Evolutionary conservation across 2,113 vertebrate species (phyloP).

Genomic region (Oxyura jamaicensis): DNA sequence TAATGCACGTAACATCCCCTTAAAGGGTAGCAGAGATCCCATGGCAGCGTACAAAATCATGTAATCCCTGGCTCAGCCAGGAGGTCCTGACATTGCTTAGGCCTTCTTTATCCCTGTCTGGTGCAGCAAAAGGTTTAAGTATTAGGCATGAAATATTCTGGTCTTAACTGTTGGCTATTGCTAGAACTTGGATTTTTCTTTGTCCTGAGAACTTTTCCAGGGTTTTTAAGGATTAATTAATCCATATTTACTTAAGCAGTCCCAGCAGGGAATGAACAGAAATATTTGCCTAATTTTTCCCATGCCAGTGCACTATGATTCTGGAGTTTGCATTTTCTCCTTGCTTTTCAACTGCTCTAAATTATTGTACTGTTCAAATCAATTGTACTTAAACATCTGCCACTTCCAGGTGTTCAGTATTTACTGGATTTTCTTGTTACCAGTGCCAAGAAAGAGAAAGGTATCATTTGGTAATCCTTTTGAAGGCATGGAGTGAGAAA

Average conservation of each 20-base stretch:
- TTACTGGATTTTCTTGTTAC: not conserved
- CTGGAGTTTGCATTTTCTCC: not conserved
- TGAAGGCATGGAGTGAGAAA: not conserved
- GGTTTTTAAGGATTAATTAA: not conserved
- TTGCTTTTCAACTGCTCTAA: conserved; percentile 1
- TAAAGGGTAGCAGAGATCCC: not conserved
- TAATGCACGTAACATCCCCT: fast-evolving
- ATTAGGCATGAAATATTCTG: not conserved
- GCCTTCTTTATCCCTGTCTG: not conserved
- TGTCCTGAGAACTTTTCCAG: not conserved
- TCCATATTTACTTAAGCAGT: not conserved
- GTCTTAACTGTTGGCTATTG: not conserved
- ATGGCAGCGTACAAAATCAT: not conserved
- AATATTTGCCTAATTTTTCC: not conserved
- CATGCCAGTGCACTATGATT: not conserved
- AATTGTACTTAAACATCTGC: not conserved
- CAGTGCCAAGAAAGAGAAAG: not conserved
- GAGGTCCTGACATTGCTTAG: not conserved
- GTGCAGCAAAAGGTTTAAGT: not conserved
- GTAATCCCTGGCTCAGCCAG: not conserved
- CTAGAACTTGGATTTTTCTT: not conserved
- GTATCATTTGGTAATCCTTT: not conserved
- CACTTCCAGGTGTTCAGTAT: not conserved
- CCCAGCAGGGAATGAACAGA: not conserved
- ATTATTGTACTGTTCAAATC: not conserved